Conservation (phyloP, 2,113 vertebrate species). For the Trogon melanurus region DNA sequence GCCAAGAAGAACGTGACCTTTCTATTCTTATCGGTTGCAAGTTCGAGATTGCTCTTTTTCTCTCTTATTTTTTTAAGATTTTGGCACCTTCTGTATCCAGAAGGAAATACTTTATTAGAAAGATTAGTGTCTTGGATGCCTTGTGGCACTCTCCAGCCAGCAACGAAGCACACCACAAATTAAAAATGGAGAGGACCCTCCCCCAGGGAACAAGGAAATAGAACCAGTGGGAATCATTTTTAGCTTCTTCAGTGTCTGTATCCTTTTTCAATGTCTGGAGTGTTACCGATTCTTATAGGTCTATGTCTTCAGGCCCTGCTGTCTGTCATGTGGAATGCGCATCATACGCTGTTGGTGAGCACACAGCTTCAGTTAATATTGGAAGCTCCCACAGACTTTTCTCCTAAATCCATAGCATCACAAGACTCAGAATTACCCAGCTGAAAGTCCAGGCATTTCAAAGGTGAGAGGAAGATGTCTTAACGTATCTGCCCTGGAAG, state of each 20-base stretch:
- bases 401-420: neutral
- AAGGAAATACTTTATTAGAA: slow-evolving; percentile 49
- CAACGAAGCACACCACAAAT: slow-evolving; percentile 38
- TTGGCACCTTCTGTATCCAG: neutral
- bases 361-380: neutral
- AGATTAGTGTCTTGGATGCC: slow-evolving; percentile 15
- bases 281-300: neutral
- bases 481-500: neutral
- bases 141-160: neutral
- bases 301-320: slow-evolving; percentile 25
- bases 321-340: slow-evolving; percentile 18
- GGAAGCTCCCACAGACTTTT: neutral
- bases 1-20: slow-evolving; percentile 47
- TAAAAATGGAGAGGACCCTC: neutral
- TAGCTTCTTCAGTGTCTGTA: neutral
- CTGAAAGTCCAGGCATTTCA: neutral
- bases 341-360: neutral
- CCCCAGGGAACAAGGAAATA: neutral
- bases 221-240: neutral
- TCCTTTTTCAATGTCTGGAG: slow-evolving; percentile 19
- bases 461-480: neutral
- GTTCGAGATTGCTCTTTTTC: slow-evolving; percentile 18
- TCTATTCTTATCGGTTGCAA: slow-evolving; percentile 37
- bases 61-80: neutral
- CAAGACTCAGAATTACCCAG: neutral